A percentile compares a stretch with the other conserved stretches of the same genome.
phyloP scores from a whole-genome alignment of 2,797 vertebrate species.

The Euphonia xanthogaster region DNA sequence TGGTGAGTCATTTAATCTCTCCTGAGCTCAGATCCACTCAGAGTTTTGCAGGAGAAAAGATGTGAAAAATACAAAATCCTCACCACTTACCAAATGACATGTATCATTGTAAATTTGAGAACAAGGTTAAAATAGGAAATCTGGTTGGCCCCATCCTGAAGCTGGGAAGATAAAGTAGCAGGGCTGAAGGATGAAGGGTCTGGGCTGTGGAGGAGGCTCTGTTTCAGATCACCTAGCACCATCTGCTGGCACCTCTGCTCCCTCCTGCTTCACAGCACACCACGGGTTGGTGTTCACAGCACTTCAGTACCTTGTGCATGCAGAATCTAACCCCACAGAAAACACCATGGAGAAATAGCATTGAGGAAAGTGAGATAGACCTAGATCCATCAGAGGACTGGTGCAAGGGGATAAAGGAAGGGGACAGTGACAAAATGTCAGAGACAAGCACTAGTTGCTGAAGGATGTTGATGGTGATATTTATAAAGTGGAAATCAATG shows the following conservation, averaged over 20 bases:
- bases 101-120: not conserved
- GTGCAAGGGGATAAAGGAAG: not conserved
- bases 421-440: not conserved
- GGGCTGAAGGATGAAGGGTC: not conserved
- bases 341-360: fast-evolving
- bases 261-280: not conserved
- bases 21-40: not conserved
- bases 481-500: not conserved
- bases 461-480: not conserved
- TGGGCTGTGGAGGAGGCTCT: not conserved
- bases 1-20: not conserved
- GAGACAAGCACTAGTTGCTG: not conserved
- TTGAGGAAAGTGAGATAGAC: not conserved
- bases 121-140: not conserved
- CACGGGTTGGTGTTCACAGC: not conserved
- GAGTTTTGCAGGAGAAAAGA: not conserved
- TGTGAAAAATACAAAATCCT: not conserved
- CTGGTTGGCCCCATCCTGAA: not conserved
- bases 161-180: not conserved
- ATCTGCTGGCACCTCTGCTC: constrained; percentile 31
- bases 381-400: not conserved
- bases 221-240: not conserved
- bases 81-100: not conserved
- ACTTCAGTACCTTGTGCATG: fast-evolving
- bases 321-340: not conserved